Conservation (phyloP, 2,797 vertebrate species). For the Ptychadena robeensis region DNA sequence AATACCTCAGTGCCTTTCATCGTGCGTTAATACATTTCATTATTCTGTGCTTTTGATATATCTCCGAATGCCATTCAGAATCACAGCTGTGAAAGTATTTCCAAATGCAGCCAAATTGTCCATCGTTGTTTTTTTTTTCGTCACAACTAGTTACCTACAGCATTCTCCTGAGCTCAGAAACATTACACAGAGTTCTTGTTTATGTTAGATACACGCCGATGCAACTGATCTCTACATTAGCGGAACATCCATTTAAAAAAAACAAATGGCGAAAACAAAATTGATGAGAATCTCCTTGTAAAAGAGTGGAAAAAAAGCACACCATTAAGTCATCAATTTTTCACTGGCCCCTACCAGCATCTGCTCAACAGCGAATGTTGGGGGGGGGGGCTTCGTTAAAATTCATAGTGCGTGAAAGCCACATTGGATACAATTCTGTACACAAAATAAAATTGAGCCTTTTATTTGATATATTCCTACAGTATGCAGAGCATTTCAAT, state of each 20-base stretch:
- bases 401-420: constrained; percentile 52
- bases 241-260: constrained; percentile 35
- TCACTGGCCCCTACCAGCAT: constrained; percentile 59
- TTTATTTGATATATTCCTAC: constrained; percentile 38
- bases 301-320: background rate
- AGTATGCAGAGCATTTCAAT: constrained; percentile 33
- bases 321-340: constrained; percentile 51
- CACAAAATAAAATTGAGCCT: constrained; percentile 47
- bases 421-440: constrained; percentile 53
- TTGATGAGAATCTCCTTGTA: constrained; percentile 5
- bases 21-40: constrained; percentile 47
- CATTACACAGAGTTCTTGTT: constrained; percentile 22
- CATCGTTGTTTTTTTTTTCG: constrained; percentile 13
- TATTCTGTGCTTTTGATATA: constrained; percentile 29
- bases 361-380: constrained; percentile 47
- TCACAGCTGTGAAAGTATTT: constrained; percentile 50
- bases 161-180: background rate
- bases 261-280: constrained; percentile 19
- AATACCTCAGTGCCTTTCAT: constrained; percentile 43
- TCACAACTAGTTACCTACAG: constrained; percentile 45
- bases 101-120: constrained; percentile 34
- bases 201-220: constrained; percentile 9
- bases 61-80: constrained; percentile 24
- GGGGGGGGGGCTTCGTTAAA: constrained; percentile 58
- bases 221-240: constrained; percentile 43